phyloP scores from a whole-genome alignment of 2,113 vertebrate genomes.

The Pachyramphus minor region DNA sequence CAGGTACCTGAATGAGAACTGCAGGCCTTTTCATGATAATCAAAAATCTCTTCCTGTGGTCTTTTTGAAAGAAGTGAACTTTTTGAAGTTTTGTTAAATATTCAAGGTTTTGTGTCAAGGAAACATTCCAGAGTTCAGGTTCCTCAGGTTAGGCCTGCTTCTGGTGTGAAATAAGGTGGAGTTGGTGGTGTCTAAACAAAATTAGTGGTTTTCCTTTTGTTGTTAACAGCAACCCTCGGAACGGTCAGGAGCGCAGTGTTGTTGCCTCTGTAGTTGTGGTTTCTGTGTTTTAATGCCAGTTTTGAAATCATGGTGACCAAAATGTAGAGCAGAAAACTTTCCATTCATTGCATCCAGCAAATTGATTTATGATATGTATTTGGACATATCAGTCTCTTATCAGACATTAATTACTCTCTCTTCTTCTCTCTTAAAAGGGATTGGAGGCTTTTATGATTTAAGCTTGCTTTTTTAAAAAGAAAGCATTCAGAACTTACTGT shows the following conservation, averaged over 20 bases:
- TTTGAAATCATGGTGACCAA: neutral
- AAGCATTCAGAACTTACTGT: neutral
- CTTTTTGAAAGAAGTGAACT: neutral
- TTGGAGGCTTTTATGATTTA: neutral
- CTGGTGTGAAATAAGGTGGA: neutral
- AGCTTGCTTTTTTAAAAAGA: neutral
- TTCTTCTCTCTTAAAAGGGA: neutral
- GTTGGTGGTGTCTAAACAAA: neutral
- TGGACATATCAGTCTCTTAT: neutral
- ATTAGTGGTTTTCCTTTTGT: neutral
- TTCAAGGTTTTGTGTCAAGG: neutral
- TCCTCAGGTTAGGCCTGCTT: neutral
- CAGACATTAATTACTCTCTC: neutral
- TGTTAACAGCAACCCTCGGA: neutral
- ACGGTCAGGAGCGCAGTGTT: neutral
- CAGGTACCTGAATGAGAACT: neutral
- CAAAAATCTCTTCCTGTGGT: neutral
- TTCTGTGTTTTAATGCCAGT: neutral
- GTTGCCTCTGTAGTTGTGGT: neutral
- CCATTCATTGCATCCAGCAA: neutral
- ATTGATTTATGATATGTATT: neutral
- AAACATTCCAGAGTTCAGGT: neutral
- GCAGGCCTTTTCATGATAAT: neutral
- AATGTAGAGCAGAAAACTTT: neutral
- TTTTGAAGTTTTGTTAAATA: too few relatives aligned